phyloP scores from a whole-genome alignment of 2,797 vertebrate species.

The Ctenopoma kingsleyae region DNA sequence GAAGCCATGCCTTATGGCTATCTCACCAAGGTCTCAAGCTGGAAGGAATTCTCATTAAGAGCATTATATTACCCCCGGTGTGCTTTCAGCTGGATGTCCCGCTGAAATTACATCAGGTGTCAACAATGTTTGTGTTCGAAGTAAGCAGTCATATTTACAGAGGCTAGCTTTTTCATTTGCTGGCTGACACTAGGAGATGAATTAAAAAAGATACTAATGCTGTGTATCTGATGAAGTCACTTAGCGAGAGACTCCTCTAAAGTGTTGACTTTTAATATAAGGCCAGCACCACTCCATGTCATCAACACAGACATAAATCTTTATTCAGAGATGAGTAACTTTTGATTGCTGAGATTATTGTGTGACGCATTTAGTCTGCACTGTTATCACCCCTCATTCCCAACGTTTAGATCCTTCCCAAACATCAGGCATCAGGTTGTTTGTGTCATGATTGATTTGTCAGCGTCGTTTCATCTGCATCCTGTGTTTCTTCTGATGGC shows the following conservation, averaged over 20 bases:
- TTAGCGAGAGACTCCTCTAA: slow-evolving; percentile 72
- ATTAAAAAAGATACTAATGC: slow-evolving; percentile 84
- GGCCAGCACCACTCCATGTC: slow-evolving; percentile 43
- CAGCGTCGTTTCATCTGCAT: slow-evolving; percentile 65
- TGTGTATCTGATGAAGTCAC: slow-evolving; percentile 80
- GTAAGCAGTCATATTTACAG: slow-evolving; percentile 86
- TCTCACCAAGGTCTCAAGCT: slow-evolving; percentile 81
- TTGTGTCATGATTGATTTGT: slow-evolving; percentile 72
- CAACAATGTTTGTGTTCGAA: slow-evolving; percentile 86
- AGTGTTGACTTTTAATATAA: slow-evolving; percentile 84
- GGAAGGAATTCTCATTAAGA: slow-evolving; percentile 88
- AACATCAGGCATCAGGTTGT: slow-evolving; percentile 59
- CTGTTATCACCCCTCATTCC: slow-evolving; percentile 26
- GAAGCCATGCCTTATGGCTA: slow-evolving; percentile 84
- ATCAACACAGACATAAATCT: slow-evolving; percentile 59
- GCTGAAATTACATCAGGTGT: slow-evolving; percentile 86
- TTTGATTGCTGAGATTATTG: slow-evolving; percentile 61
- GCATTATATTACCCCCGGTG: slow-evolving; percentile 84
- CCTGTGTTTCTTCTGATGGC: slow-evolving; percentile 70
- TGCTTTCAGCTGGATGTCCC: slow-evolving; percentile 82
- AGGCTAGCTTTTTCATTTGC: slow-evolving; percentile 75
- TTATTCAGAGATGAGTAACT: slow-evolving; percentile 54
- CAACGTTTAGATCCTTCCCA: slow-evolving; percentile 40
- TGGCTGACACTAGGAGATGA: slow-evolving; percentile 79
- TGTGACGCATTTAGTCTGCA: slow-evolving; percentile 56